Evolutionary conservation across 30 jellyfish, hydroid and myxozoan genomes (phyloP), one percentile per base, ranked within the genome.

Genomic region (Hydractinia symbiolongicarpus): DNA sequence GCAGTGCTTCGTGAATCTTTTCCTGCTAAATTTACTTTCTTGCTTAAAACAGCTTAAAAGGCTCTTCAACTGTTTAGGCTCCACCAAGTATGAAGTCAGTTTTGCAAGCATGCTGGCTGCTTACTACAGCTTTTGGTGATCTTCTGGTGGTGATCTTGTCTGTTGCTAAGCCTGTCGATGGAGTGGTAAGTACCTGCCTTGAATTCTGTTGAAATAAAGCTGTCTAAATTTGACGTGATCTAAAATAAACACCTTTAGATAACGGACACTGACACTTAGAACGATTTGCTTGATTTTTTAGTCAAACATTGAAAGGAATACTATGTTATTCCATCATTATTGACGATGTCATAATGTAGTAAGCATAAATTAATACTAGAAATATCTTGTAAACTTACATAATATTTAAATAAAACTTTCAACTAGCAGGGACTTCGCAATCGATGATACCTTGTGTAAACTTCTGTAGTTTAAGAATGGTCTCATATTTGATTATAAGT

Each of bases 111-210:
- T 93, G 90, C 61, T 93, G 98, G 98, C 61, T 93, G 73, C 54
- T 93, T 85, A 93, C 98, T 15, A 92, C 92, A 50, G 98, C 98
- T 0, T 93, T 93, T 85, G 98, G 98, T 58, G 98, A 93, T 77
- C 74, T 93, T 82, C 80, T 93, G 21, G 98, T 93, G 20, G 96
- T 93, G 40, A 87, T 93, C 54, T 81, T 93, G 61, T 93, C 98
- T 5, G 93, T 87, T 72, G 83, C 82, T 21, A 93, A 93, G 56
- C 98, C 98, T 17, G 98, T 93, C 71, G 78, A 83, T 30, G 98
- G 98, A 83, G 98, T 93, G 86, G 98, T 93, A 76, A 87, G 98
- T 67, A 53, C 53, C 3, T 44, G 8, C 20, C n/a, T n/a, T n/a
- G n/a, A n/a, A n/a, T n/a, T n/a, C n/a, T n/a, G n/a, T n/a, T n/a